phyloP scores from a whole-genome alignment of 35 echinoderm and acorn worm genomes.

The Acanthaster planci region DNA sequence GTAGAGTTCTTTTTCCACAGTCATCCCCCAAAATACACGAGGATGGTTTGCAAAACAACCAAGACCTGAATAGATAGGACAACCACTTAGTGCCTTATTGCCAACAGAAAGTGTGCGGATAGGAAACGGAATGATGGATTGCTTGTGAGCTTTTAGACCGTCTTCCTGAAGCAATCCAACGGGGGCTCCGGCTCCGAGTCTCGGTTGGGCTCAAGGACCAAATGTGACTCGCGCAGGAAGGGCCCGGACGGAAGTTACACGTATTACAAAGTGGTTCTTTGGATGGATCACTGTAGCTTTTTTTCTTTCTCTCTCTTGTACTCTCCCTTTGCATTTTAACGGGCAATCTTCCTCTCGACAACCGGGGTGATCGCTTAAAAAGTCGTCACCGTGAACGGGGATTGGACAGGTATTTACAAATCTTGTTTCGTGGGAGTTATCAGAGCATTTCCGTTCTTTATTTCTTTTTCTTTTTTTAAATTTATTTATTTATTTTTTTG shows the following conservation, averaged over 20 bases:
- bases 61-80: conserved; percentile 16
- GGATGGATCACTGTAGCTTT: conserved; percentile 9
- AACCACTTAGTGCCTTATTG: neutral
- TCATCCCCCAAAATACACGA: conserved; percentile 3
- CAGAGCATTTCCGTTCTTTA: too few species aligned
- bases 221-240: conserved; percentile 10
- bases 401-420: neutral
- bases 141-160: conserved; percentile 7
- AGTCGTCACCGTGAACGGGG: conserved; percentile 13
- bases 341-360: conserved; percentile 2
- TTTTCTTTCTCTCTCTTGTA: neutral
- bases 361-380: conserved; percentile 24
- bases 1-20: conserved; percentile 13
- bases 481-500: too few species aligned
- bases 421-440: neutral
- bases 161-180: neutral
- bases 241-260: conserved; percentile 20
- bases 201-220: neutral
- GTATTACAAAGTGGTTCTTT: conserved; percentile 12
- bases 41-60: conserved; percentile 2
- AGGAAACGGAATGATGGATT: conserved; percentile 3
- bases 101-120: neutral
- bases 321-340: neutral
- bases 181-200: neutral
- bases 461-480: too few species aligned